Evolutionary conservation across 2,888 invertebrate species (phyloP).

Genomic region (Plebejus melissa): DNA sequence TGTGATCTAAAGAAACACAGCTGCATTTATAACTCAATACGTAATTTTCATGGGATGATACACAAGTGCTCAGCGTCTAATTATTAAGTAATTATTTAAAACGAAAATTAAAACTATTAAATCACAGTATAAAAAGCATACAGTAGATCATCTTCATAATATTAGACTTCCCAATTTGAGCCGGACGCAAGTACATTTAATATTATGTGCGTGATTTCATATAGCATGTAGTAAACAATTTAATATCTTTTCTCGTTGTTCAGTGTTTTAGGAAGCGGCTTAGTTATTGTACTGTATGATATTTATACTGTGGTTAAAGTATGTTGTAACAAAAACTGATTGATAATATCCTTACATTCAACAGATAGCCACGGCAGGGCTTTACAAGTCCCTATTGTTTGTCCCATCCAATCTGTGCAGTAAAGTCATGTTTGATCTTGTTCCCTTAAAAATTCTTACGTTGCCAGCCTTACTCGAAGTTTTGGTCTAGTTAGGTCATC

Average conservation of each 20-base stretch:
- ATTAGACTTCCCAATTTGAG: background rate
- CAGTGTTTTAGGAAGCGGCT: background rate
- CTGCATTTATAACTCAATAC: too few relatives aligned
- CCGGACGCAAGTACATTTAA: too few relatives aligned
- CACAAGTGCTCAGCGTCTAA: too few relatives aligned
- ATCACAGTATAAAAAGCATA: background rate
- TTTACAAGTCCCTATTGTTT: background rate
- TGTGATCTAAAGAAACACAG: too few relatives aligned
- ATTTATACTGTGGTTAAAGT: background rate
- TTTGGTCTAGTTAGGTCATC: conserved; percentile 56
- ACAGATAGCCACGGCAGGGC: background rate
- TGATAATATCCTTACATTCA: background rate
- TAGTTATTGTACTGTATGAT: background rate
- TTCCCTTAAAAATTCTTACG: conserved; percentile 46
- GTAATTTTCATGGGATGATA: too few relatives aligned
- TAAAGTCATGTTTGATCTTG: conserved; percentile 39
- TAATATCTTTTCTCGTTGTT: too few relatives aligned
- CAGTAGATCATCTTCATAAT: background rate
- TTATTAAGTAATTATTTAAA: too few relatives aligned
- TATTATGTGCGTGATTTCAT: too few relatives aligned
- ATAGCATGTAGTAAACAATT: too few relatives aligned
- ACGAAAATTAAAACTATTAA: too few relatives aligned
- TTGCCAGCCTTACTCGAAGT: conserved; percentile 40
- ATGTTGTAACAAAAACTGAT: background rate
- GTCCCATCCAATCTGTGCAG: background rate